Evolutionary conservation across 1,140 invertebrate genomes (phyloP).

Genomic region (Rhagoletis zephyria): DNA sequence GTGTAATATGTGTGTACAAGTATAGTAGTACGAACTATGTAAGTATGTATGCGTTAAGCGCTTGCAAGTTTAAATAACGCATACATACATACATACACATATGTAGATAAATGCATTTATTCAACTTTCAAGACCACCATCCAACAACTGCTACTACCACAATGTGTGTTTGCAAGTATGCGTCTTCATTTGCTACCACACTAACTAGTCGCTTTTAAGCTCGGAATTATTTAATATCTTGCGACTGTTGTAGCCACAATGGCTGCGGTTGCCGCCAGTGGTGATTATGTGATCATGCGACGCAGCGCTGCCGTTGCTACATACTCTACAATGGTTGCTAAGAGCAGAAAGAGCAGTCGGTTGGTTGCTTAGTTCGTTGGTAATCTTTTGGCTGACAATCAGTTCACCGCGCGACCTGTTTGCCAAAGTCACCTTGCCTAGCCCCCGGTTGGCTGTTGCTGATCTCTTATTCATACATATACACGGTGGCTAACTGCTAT

Average conservation of each 20-base stretch:
- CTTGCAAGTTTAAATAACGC: neutral
- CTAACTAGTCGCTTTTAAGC: constrained; percentile 13
- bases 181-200: constrained; percentile 29
- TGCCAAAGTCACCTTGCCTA: neutral
- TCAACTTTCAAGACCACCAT: constrained; percentile 47
- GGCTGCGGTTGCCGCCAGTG: constrained; percentile 1
- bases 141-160: constrained; percentile 28
- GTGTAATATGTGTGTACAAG: neutral
- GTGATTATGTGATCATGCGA: constrained; percentile 32
- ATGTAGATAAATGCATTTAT: neutral
- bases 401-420: neutral
- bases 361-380: neutral
- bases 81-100: neutral
- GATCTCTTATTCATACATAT: constrained; percentile 15
- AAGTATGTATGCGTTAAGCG: neutral
- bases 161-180: neutral
- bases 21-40: neutral
- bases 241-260: constrained; percentile 32
- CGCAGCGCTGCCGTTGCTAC: neutral
- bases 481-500: neutral
- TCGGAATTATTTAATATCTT: constrained; percentile 36
- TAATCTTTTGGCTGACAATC: neutral
- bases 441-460: neutral
- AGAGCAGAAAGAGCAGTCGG: neutral
- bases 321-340: neutral